phyloP scores from a whole-genome alignment of 2,888 invertebrate species.

The Ophion slaviceki region DNA sequence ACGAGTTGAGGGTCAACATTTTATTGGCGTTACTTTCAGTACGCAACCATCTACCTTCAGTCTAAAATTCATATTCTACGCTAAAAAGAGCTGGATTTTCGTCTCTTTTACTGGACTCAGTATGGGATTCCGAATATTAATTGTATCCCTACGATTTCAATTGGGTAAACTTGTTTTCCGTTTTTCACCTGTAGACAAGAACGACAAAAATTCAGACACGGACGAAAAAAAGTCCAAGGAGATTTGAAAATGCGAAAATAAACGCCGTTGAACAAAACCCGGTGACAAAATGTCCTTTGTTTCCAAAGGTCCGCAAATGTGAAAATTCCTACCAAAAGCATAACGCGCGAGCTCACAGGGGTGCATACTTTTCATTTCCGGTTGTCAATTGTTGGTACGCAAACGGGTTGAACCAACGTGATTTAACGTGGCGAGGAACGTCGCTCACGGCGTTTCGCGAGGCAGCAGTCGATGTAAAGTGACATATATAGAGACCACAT shows the following conservation, averaged over 20 bases:
- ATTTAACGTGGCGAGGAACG: neutral
- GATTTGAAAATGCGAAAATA: neutral
- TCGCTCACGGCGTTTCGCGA: slow-evolving; percentile 1
- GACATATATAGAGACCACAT: neutral
- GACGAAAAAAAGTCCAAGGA: neutral
- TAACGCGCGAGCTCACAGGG: neutral
- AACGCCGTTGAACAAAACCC: neutral
- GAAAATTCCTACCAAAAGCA: neutral
- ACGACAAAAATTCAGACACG: neutral
- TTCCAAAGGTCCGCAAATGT: neutral
- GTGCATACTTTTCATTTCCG: neutral
- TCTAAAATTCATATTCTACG: no score
- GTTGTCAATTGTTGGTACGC: neutral
- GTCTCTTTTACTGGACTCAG: no score
- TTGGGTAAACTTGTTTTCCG: slow-evolving; percentile 6
- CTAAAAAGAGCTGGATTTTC: no score
- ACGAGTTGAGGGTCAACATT: no score
- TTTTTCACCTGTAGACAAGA: neutral
- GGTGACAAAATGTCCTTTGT: slow-evolving; percentile 43
- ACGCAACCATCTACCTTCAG: no score
- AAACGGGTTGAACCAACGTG: neutral
- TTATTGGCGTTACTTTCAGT: no score
- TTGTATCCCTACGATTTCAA: no score
- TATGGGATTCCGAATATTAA: no score
- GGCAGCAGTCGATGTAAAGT: neutral